Base-by-base conservation (phyloP, 2,797 vertebrate species). In the Choloepus didactylus region DNA sequence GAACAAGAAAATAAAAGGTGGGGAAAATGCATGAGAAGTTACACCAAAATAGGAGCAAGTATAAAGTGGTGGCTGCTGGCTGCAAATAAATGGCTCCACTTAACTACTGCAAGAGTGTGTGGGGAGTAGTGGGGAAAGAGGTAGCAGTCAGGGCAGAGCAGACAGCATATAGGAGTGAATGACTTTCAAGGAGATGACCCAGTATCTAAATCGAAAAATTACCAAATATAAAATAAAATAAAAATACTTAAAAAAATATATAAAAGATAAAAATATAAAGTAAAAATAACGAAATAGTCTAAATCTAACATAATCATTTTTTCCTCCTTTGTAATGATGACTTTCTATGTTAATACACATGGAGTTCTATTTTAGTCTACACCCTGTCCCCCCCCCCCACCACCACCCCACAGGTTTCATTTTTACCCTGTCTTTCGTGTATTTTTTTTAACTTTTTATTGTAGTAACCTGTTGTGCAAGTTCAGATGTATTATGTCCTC, bases 121-220 rank as follows among this genome's bases (percentile, higher is more conserved):
- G 64, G 59, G 41, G 31, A 82, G 29, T 12, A 69, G 9, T 54
- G 11, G 6, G 69, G 23, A 67, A 85, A 80, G 29, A 56, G 9
- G 12, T 21, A 35, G 6, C 38, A 73, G 23, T 8, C 25, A 69
- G 21, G 82, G 14, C 51, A 25, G 67, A 8, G 70, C 44, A 90
- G 12, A 85, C 2, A 62, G 18, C 49, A 49, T 29, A 69, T 62
- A 82, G 31, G 41, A 54, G 21, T 60, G 54, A 89, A 46, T 88
- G 25, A 85, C 19, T 89, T 80, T 80, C 51, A 81, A 81, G 81
- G 23, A 70, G 23, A 15, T 80, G 15, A 59, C 46, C 76, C 3
- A 72, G 54, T 64, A 75, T 82, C 46, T 73, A 89, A 84, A 70
- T 62, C 67, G 75, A 79, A 66, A 59, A 89, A 72, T 77, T 89